Base-by-base conservation (phyloP, 2,113 vertebrate species). In the Hipposideros armiger region DNA sequence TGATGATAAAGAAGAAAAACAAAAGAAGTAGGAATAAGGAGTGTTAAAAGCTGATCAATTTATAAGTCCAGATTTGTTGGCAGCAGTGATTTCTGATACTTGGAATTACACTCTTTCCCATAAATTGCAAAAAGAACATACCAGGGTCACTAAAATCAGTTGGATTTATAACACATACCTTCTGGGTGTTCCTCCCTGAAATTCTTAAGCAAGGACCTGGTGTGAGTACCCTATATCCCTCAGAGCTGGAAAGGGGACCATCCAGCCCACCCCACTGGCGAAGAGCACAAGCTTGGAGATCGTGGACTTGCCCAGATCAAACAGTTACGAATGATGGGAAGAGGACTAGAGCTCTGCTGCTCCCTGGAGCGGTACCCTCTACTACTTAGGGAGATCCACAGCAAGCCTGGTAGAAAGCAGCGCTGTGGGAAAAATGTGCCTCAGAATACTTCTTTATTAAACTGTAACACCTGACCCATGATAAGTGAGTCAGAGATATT, bases 1-100 rank as follows among this genome's bases (percentile, higher is more conserved):
- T 89, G 47, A 76, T 77, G 45, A 69, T 76, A 70, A 87, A n/a
- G 64, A 73, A 88, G 89, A 64, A 89, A 93, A 96, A 58, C 54
- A 76, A 36, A 83, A 82, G 58, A 66, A 45, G 66, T 16, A 74
- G 85, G 76, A 94, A 85, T 66, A 30, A 67, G 30, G 26, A 17
- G 45, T 40, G 26, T 45, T 77, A 77, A 95, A 86, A 85, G 26
- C 32, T 3, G 50, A 73, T 73, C 60, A 15, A 28, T 84, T 90
- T 76, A 20, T 14, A 89, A 83, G 58, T 77, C 77, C 82, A 54
- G 76, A 58, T 88, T 73, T 96, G 72, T 91, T 89, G 80, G 83
- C 80, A 78, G 36, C 15, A 30, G 10, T 50, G n/a, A 54, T 77
- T 92, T 86, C 56, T 90, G 93, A 78, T 94, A 30, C 45, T 69